phyloP scores from a whole-genome alignment of 2,113 vertebrate genomes.

The Amblyornis subalaris region DNA sequence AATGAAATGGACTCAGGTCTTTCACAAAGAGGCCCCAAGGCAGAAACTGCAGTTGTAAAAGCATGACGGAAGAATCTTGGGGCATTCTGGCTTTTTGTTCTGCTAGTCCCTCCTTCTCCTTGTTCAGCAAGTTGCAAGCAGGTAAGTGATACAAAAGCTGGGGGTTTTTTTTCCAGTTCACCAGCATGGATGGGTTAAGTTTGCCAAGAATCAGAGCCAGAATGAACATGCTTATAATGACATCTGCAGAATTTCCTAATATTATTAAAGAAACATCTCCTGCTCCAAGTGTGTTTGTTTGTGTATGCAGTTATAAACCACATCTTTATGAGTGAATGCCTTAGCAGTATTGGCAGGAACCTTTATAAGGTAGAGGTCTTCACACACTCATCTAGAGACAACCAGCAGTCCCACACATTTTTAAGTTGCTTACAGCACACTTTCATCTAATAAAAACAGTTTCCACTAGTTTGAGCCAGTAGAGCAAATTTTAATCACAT shows the following conservation, averaged over 20 bases:
- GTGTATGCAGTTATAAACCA: not conserved
- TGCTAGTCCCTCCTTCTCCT: not conserved
- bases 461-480: not conserved
- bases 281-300: not conserved
- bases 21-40: not conserved
- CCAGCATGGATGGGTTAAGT: not conserved
- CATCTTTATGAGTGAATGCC: not conserved
- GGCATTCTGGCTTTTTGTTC: not conserved
- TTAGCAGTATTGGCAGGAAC: not conserved
- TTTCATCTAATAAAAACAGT: not conserved
- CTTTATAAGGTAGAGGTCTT: not conserved
- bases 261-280: not conserved
- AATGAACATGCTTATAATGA: constrained; percentile 3
- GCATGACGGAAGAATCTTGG: not conserved
- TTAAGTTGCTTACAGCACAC: not conserved
- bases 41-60: not conserved
- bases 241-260: constrained; percentile 35
- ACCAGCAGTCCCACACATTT: not conserved
- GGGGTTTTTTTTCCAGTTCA: not conserved
- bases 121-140: not conserved
- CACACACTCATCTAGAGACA: not conserved
- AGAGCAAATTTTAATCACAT: not conserved
- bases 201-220: constrained; percentile 23
- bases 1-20: not conserved
- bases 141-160: not conserved